Percentiles rank a stretch among this genome's conserved stretches.
Conservation (phyloP, 1,140 invertebrate species). For the Oncopeltus fasciatus region DNA sequence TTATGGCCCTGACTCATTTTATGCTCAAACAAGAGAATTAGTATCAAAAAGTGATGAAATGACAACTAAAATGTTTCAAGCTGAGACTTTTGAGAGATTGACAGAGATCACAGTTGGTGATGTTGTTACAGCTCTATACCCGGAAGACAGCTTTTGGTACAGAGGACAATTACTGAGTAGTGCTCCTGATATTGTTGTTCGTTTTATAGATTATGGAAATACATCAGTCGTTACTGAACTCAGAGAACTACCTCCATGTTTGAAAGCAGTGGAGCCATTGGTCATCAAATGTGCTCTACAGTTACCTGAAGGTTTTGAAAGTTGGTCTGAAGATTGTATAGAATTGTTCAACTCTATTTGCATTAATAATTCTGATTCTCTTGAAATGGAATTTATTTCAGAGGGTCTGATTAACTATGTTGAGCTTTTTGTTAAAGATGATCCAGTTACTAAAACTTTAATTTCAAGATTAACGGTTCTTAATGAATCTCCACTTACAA, state of each 20-base stretch:
- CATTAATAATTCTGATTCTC: not conserved
- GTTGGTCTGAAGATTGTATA: not conserved
- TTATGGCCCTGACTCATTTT: not conserved
- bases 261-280: not conserved
- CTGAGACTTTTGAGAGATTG: not conserved
- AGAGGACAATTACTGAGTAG: conserved; percentile 27
- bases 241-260: conserved; percentile 37
- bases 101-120: conserved; percentile 33
- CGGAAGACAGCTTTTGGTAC: conserved; percentile 61
- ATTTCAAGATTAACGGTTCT: not conserved
- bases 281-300: not conserved
- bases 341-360: not conserved
- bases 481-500: not conserved
- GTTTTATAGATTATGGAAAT: conserved; percentile 72
- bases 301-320: not conserved
- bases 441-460: not conserved
- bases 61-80: not conserved
- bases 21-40: not conserved
- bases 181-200: conserved; percentile 36
- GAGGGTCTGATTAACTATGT: not conserved
- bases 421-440: not conserved
- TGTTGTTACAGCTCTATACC: conserved; percentile 55
- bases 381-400: not conserved
- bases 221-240: conserved; percentile 45
- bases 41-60: not conserved